Evolutionary conservation across 2,888 invertebrate species (phyloP).

Genomic region (Protodeltote pygarga): DNA sequence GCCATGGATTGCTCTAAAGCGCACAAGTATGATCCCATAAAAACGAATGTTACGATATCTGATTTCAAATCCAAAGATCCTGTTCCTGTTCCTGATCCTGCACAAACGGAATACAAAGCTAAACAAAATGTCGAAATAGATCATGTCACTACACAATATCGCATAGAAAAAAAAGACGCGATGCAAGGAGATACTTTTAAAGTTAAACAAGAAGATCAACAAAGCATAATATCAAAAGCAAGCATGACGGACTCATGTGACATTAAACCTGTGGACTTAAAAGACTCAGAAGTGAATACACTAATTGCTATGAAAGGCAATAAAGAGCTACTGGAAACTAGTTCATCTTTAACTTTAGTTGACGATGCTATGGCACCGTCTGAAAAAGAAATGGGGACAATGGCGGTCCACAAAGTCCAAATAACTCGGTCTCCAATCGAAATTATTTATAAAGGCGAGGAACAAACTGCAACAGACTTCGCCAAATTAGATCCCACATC

Average conservation of each 20-base stretch:
- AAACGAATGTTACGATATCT: constrained; percentile 25
- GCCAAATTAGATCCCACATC: constrained; percentile 8
- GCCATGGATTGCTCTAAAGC: constrained; percentile 50
- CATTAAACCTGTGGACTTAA: constrained; percentile 41
- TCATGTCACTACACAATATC: constrained; percentile 33
- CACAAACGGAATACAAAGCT: no score
- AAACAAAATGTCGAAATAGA: constrained; percentile 30
- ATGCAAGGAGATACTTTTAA: constrained; percentile 34
- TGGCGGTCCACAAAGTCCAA: not conserved
- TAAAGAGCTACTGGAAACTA: constrained; percentile 63
- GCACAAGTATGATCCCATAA: constrained; percentile 64
- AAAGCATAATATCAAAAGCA: constrained; percentile 37
- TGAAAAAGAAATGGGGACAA: no score
- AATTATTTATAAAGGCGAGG: constrained; percentile 54
- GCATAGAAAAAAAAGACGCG: not conserved
- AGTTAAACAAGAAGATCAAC: constrained; percentile 9
- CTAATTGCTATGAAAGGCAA: constrained; percentile 73
- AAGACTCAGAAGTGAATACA: constrained; percentile 68
- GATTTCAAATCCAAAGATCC: constrained; percentile 18
- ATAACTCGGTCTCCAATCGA: constrained; percentile 43
- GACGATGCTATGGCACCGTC: constrained; percentile 60
- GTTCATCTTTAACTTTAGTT: constrained; percentile 72
- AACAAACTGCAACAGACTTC: constrained; percentile 36
- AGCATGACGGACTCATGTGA: constrained; percentile 57
- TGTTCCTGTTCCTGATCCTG: no score